Evolutionary conservation across 30 jellyfish, hydroid and myxozoan genomes (phyloP).

Genomic region (Turritopsis dohrnii): DNA sequence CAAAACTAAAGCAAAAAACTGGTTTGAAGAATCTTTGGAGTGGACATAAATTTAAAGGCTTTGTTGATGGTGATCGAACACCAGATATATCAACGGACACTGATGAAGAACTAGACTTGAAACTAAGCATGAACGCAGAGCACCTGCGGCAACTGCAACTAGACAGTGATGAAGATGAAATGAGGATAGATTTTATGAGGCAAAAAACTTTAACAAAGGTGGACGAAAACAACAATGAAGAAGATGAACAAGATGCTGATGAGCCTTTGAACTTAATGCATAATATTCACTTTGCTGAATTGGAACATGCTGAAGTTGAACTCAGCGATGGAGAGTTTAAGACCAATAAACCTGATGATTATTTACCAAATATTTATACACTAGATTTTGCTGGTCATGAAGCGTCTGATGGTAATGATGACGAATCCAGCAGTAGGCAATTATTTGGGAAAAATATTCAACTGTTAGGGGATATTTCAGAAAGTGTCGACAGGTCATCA

Average conservation of each 20-base stretch:
- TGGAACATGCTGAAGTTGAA: constrained; percentile 23
- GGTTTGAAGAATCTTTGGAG: constrained; percentile 77
- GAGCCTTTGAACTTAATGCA: constrained; percentile 46
- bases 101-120: constrained; percentile 43
- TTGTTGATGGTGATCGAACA: constrained; percentile 61
- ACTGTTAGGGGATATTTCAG: not conserved
- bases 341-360: constrained; percentile 46
- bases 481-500: not conserved
- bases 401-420: not conserved
- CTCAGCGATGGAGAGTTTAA: constrained; percentile 23
- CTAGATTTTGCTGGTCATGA: constrained; percentile 14
- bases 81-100: constrained; percentile 63
- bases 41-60: constrained; percentile 58
- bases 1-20: constrained; percentile 57
- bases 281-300: constrained; percentile 68
- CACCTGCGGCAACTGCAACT: constrained; percentile 24
- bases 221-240: constrained; percentile 35
- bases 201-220: constrained; percentile 15
- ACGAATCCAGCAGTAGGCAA: not conserved
- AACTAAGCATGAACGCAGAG: constrained; percentile 27
- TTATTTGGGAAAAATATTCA: not conserved
- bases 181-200: constrained; percentile 40
- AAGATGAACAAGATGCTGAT: constrained; percentile 32
- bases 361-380: constrained; percentile 41
- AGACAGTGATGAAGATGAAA: constrained; percentile 87